Base-by-base conservation (phyloP, 2,888 invertebrate species). In the Timema cristinae region DNA sequence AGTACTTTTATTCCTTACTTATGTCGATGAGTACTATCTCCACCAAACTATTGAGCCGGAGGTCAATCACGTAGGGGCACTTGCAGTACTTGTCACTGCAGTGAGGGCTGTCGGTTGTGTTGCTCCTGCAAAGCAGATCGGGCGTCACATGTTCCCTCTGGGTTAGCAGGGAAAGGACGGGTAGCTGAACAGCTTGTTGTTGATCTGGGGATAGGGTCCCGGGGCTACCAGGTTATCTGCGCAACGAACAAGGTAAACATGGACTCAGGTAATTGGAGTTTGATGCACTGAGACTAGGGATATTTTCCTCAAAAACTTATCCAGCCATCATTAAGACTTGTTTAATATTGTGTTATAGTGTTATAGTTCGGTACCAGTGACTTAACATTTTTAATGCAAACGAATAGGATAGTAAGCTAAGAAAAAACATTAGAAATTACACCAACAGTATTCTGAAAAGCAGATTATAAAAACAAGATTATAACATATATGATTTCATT, bases 21-120 rank as follows among this genome's bases (percentile, higher is more conserved):
- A 78, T 77, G 73, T 85, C 84, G 49, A 82, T 79, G 11, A 84
- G 70, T 1, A 84, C 76, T 5, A 84, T 69, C 74, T 85, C 84
- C 9, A 84, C 82, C 0, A 82, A 74, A 50, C 80, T 79, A 4
- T 79, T 77, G 9, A 79, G 75, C 6, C 72, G 72, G 2, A 81
- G 78, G 48, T 78, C 72, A 47, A 82, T 76, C 7, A 80, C 73
- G 72, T 82, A 80, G 0, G 81, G 76, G 75, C 84, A 85, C 59
- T 79, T 78, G 76, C 84, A 84, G 73, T 79, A 82, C 0, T 74
- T 74, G 71, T 80, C 78, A 15, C 75, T 76, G 50, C 71, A 75
- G 0, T 76, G 69, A n/a, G 76, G 73, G 49, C 78, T 73, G 16
- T 76, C 78, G 47, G 78, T 79, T 4, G 32, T 32, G 32, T 32